Base-by-base conservation (phyloP, 2,888 invertebrate species). In the Aradus depressus region DNA sequence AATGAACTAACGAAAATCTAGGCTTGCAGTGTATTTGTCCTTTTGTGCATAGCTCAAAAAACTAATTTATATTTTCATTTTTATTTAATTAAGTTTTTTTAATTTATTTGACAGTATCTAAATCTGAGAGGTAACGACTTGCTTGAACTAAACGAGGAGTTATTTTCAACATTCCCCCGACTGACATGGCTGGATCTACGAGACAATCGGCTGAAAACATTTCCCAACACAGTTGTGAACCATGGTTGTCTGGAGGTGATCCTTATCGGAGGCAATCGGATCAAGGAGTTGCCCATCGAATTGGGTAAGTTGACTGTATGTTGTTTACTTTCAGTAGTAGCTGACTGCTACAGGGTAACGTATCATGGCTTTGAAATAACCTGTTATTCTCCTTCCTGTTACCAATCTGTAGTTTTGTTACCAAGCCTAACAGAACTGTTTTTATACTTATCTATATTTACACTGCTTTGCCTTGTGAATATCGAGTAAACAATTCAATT, bases 181-280 rank as follows among this genome's bases (percentile, higher is more conserved):
- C 35, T 53, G 23, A 41, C 25, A 16, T 53, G 50, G 41, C 39
- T 53, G 12, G 50, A 53, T 35, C 26, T 44, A 3, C 38, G 50
- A 25, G 35, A 50, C 22, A 83, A 83, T 63, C 62, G 69, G 49
- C 62, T 83, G 8, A 67, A 63, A 3, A 66, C 65, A 12, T 64
- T 83, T 45, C 81, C 82, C 2, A 65, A 62, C 53, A 69, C 71
- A 2, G 72, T 82, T 18, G 73, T 73, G 53, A 64, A 74, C 56
- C 81, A 82, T 59, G 63, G 63, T 43, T 66, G 63, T 57, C 69
- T 82, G 19, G 76, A 80, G 45, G 80, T 80, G 53, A 64, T 82
- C 47, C 66, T 82, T 18, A 64, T 82, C 25, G 75, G 79, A 64
- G 75, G 77, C 60, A 82, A 82, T 63, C 67, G 70, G 55, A 63